A percentile compares a stretch with the other conserved stretches of the same genome.
Evolutionary conservation across 2,113 vertebrate genomes (phyloP).

Genomic region (Callionymus lyra): DNA sequence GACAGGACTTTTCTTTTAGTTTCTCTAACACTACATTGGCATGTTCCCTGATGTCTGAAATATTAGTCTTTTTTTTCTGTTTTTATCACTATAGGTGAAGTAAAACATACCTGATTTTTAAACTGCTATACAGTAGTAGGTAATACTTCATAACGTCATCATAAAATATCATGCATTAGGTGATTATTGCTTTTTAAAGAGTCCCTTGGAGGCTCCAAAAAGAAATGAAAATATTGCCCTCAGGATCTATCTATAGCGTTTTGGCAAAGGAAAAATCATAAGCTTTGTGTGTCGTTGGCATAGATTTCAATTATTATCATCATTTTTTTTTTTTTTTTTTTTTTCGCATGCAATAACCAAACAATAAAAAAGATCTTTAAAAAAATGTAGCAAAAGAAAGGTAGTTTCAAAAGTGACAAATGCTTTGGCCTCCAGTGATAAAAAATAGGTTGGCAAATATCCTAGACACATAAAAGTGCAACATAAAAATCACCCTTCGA

Average conservation of each 20-base stretch:
- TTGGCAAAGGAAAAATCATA: slow-evolving; percentile 72
- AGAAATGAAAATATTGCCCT: slow-evolving; percentile 75
- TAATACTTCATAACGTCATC: slow-evolving; percentile 74
- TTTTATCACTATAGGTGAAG: slow-evolving; percentile 75
- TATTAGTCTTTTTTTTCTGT: slow-evolving; percentile 64
- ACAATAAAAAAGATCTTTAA: slow-evolving; percentile 50
- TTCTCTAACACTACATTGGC: slow-evolving; percentile 77
- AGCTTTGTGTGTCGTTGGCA: slow-evolving; percentile 79
- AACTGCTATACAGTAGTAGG: slow-evolving; percentile 77
- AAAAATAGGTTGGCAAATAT: slow-evolving; percentile 60
- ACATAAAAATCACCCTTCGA: slow-evolving; percentile 41
- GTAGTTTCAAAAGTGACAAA: slow-evolving; percentile 69
- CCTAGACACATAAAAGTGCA: slow-evolving; percentile 63
- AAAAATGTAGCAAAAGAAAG: slow-evolving; percentile 46
- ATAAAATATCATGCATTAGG: slow-evolving; percentile 84
- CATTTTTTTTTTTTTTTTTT: slow-evolving; percentile 42
- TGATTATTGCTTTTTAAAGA: slow-evolving; percentile 83
- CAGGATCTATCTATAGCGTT: slow-evolving; percentile 74
- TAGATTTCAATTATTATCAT: slow-evolving; percentile 58
- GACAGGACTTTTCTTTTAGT: slow-evolving; percentile 65
- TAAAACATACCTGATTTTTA: slow-evolving; percentile 82
- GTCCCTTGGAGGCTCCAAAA: slow-evolving; percentile 69
- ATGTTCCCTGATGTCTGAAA: slow-evolving; percentile 80
- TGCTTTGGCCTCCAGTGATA: slow-evolving; percentile 80
- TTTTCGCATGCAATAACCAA: slow-evolving; percentile 74